Conservation (phyloP, 1,140 invertebrate genomes). For the Drosophila pseudoobscura region DNA sequence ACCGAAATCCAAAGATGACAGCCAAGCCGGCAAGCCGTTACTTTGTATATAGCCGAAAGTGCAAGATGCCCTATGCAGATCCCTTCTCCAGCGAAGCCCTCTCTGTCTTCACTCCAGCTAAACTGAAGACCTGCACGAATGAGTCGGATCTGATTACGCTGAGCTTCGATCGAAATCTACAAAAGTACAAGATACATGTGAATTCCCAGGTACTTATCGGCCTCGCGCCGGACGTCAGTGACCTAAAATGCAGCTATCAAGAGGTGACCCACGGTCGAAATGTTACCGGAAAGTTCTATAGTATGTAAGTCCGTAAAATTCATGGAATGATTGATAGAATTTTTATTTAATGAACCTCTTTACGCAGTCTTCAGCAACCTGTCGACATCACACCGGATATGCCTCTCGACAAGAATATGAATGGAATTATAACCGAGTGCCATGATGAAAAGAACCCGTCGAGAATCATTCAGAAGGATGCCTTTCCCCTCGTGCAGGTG, state of each 20-base stretch:
- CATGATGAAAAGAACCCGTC: background rate
- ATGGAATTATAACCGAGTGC: slow-evolving; percentile 40
- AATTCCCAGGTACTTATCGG: background rate
- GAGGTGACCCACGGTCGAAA: background rate
- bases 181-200: slow-evolving; percentile 20
- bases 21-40: slow-evolving; percentile 8
- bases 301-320: slow-evolving; percentile 9
- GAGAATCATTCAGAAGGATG: slow-evolving; percentile 37
- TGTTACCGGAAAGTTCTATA: background rate
- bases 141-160: slow-evolving; percentile 15
- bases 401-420: slow-evolving; percentile 2
- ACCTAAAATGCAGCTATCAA: slow-evolving; percentile 21
- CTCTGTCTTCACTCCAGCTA: slow-evolving; percentile 8
- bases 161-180: slow-evolving; percentile 4
- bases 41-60: slow-evolving; percentile 46
- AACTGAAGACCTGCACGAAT: slow-evolving; percentile 21
- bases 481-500: slow-evolving; percentile 39
- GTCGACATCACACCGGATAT: background rate
- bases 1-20: background rate
- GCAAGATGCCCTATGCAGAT: slow-evolving; percentile 47
- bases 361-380: background rate
- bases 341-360: background rate
- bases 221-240: background rate
- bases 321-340: background rate
- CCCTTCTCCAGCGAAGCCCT: slow-evolving; percentile 21